Evolutionary conservation across 2,113 vertebrate genomes (phyloP).

Genomic region (Empidonax alnorum): DNA sequence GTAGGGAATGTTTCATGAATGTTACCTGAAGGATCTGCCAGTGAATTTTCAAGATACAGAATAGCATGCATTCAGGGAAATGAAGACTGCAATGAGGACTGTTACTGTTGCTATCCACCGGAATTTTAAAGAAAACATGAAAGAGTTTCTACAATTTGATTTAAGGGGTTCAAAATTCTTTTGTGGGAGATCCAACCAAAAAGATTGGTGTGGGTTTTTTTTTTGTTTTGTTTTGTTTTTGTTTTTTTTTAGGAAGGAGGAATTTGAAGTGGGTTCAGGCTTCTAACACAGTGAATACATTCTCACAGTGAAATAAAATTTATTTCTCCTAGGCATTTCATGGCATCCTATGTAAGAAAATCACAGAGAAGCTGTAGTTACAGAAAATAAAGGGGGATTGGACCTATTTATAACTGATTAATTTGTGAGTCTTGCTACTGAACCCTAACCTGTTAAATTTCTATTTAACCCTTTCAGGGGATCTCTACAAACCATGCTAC

Average conservation of each 20-base stretch:
- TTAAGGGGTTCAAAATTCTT: neutral
- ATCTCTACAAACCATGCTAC: neutral
- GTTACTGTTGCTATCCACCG: neutral
- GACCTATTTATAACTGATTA: neutral
- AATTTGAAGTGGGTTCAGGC: neutral
- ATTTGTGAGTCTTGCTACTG: neutral
- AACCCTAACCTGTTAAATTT: neutral
- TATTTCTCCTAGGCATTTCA: neutral
- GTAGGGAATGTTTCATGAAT: neutral
- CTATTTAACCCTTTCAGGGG: neutral
- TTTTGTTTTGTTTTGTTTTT: neutral
- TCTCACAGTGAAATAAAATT: neutral
- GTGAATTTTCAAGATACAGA: neutral
- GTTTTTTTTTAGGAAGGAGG: neutral
- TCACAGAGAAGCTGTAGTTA: neutral
- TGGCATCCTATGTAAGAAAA: neutral
- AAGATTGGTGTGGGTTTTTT: neutral
- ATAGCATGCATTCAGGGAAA: neutral
- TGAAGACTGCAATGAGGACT: neutral
- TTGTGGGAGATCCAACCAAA: neutral
- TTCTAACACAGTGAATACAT: neutral
- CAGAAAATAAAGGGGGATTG: neutral
- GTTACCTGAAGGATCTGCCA: neutral
- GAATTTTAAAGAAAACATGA: neutral
- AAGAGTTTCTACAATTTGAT: neutral